Evolutionary conservation across 2,797 vertebrate species (phyloP).

Genomic region (Bovichtus diacanthus): DNA sequence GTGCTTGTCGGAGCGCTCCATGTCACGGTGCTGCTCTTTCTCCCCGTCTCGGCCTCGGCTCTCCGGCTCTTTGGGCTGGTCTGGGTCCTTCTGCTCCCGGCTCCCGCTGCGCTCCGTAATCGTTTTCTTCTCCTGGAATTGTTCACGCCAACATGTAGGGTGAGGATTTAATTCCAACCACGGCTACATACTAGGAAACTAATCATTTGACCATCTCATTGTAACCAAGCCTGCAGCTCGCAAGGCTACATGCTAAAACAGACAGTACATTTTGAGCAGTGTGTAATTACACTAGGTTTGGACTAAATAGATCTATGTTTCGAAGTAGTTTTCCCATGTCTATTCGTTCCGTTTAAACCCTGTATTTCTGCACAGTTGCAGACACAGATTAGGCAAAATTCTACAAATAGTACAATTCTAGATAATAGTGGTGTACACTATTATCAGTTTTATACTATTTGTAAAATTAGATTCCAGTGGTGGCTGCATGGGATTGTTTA

Average conservation of each 20-base stretch:
- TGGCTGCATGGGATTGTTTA: too few relatives aligned
- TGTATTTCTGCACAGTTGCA: too few relatives aligned
- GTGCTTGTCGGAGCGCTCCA: conserved; percentile 77
- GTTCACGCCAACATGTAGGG: neutral
- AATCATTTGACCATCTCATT: neutral
- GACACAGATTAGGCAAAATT: too few relatives aligned
- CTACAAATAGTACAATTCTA: too few relatives aligned
- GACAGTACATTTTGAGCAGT: neutral
- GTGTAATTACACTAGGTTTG: too few relatives aligned
- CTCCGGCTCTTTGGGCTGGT: conserved; percentile 83
- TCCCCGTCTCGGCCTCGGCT: conserved; percentile 82
- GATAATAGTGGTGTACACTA: too few relatives aligned
- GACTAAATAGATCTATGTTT: too few relatives aligned
- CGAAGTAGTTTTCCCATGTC: too few relatives aligned
- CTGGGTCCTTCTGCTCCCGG: conserved; percentile 85
- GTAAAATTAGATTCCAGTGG: too few relatives aligned
- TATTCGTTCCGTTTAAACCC: too few relatives aligned
- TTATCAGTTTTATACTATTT: too few relatives aligned
- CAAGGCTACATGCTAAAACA: neutral
- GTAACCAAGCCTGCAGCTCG: neutral
- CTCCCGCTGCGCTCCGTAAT: conserved; percentile 86
- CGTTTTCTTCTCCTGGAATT: conserved; percentile 85
- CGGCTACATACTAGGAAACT: neutral
- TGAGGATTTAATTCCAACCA: neutral
- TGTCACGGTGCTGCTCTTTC: conserved; percentile 79